Evolutionary conservation across 2,888 invertebrate species (phyloP), one percentile per base, ranked within the genome.

Genomic region (Aradus depressus): DNA sequence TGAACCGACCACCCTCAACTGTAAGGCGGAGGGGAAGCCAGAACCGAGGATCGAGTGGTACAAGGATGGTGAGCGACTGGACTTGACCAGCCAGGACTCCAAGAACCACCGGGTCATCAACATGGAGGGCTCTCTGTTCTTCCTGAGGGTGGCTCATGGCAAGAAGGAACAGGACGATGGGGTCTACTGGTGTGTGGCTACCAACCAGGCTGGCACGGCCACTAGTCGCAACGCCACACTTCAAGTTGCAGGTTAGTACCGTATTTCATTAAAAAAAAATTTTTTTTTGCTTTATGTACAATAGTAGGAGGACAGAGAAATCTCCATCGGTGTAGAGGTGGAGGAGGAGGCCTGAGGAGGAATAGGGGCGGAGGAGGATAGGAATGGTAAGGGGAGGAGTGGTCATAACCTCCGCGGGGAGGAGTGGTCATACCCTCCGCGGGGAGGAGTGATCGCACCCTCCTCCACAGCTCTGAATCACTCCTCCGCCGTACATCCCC

Each of bases 121-220:
- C 62, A 87, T 89, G 65, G 80, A 82, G 60, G 96, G 95, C 62
- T 90, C 93, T 54, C 75, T 97, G 57, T 86, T 97, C 71, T 95
- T 97, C 71, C 80, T 97, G 60, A 80, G 89, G 65, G 92, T 93
- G 60, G 84, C 89, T 71, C 91, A 92, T 68, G 87, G 90, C 67
- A 92, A 92, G 72, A 90, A 90, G 72, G 89, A 90, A 66, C 87
- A 89, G 64, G 89, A 89, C 66, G 87, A 90, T 58, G 96, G 96
- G 45, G 84, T 90, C 52, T 97, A 96, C 70, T 93, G 93, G 87
- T 97, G 96, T 72, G 87, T 93, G 62, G 96, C 95, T 48, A 81
- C 81, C 65, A 97, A 96, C 72, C 77, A 80, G 59, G 86, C 85
- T 55, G 96, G 96, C 55, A 83, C 81, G 62, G 90, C 85, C 55